A percentile compares a stretch with the other conserved stretches of the same genome.
phyloP scores from a whole-genome alignment of 2,888 invertebrate species.

The Sarcophaga caerulescens region DNA sequence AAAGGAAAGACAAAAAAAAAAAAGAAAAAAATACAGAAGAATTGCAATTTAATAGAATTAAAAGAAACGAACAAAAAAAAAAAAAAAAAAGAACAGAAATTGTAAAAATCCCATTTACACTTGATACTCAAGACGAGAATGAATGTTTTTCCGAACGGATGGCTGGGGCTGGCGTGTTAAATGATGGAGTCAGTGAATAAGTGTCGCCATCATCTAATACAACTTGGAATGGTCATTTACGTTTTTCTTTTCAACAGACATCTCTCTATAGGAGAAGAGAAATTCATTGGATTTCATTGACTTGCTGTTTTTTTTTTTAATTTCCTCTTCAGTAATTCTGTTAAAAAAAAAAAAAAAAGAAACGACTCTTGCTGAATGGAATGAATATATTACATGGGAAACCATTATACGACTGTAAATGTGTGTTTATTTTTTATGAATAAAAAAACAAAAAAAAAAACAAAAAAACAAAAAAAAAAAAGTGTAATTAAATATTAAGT shows the following conservation, averaged over 20 bases:
- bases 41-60: conserved; percentile 45
- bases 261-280: background rate
- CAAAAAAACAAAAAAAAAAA: background rate
- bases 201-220: background rate
- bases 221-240: background rate
- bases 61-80: background rate
- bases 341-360: too few species aligned
- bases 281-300: conserved; percentile 32
- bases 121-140: conserved; percentile 1
- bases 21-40: conserved; percentile 12
- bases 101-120: conserved; percentile 33
- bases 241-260: conserved; percentile 16
- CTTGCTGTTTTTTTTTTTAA: background rate
- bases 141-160: conserved; percentile 9
- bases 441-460: background rate
- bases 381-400: background rate
- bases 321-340: conserved; percentile 27
- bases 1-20: background rate
- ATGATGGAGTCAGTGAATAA: background rate
- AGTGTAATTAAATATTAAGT: conserved; percentile 16
- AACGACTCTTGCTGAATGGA: too few species aligned
- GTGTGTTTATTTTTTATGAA: background rate
- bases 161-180: background rate
- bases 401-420: background rate
- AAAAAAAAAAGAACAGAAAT: conserved; percentile 2